Conservation (phyloP, 2,797 vertebrate genomes). For the Pipistrellus pygmaeus region DNA sequence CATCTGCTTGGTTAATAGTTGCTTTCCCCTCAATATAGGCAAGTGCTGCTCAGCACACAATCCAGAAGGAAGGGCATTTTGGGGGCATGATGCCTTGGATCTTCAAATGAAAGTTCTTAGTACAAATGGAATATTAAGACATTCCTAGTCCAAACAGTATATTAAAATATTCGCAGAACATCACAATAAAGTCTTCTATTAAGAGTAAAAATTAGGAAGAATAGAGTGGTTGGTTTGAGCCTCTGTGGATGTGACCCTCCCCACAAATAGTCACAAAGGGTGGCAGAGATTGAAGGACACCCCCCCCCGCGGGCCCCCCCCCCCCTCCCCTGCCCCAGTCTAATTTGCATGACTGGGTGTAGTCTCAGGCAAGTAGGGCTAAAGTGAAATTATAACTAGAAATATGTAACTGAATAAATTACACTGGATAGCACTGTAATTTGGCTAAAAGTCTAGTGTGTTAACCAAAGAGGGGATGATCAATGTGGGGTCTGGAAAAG, state of each 20-base stretch:
- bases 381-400: not conserved
- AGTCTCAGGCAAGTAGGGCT: not conserved
- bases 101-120: not conserved
- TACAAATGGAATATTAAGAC: not conserved
- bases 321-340: not conserved
- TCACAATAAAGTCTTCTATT: not conserved
- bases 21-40: not conserved
- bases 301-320: too few species aligned
- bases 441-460: not conserved
- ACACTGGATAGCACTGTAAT: fast-evolving
- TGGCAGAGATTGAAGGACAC: not conserved
- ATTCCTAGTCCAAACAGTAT: not conserved
- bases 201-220: constrained; percentile 49
- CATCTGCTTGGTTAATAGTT: not conserved
- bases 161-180: not conserved
- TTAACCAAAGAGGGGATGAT: not conserved
- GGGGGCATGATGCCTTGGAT: not conserved
- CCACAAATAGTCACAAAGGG: not conserved
- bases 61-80: not conserved
- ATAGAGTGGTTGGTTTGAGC: not conserved
- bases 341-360: not conserved
- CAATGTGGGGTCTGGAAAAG: not conserved
- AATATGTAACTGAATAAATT: not conserved
- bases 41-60: not conserved
- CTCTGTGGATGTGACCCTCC: not conserved